A percentile compares a stretch with the other conserved stretches of the same genome.
Evolutionary conservation across 2,113 vertebrate species (phyloP).

Genomic region (Ibidorhyncha struthersii): DNA sequence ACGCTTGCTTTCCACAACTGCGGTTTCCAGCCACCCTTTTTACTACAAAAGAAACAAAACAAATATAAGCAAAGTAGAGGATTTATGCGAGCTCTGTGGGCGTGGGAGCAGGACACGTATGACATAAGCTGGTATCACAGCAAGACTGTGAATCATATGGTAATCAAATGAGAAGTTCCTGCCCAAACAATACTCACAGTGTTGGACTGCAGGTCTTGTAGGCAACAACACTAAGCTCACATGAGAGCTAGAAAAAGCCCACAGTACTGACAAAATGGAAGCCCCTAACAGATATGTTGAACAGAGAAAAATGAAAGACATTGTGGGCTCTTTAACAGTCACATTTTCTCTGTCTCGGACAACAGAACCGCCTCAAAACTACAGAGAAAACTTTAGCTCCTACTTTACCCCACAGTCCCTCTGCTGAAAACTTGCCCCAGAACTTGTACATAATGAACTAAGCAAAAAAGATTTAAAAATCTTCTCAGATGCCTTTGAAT

Average conservation of each 20-base stretch:
- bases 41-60: conserved; percentile 43
- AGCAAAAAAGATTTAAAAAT: neutral
- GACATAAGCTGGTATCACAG: conserved; percentile 34
- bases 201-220: neutral
- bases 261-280: neutral
- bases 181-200: conserved; percentile 3
- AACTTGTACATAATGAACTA: neutral
- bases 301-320: neutral
- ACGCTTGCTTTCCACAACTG: conserved; percentile 1
- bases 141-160: conserved; percentile 26
- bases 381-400: neutral
- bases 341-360: neutral
- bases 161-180: neutral
- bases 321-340: neutral
- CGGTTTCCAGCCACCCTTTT: conserved; percentile 21
- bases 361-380: neutral
- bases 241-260: neutral
- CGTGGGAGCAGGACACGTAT: conserved; percentile 44
- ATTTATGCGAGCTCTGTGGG: conserved; percentile 32
- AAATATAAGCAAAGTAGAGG: neutral
- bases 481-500: neutral
- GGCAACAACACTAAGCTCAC: neutral
- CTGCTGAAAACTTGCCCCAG: neutral
- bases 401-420: neutral
- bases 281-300: neutral